These are phyloP conservation scores for Idaea aversata DNA, from an alignment of 2,888 invertebrate species.

Conservation along the genomic window DNA sequence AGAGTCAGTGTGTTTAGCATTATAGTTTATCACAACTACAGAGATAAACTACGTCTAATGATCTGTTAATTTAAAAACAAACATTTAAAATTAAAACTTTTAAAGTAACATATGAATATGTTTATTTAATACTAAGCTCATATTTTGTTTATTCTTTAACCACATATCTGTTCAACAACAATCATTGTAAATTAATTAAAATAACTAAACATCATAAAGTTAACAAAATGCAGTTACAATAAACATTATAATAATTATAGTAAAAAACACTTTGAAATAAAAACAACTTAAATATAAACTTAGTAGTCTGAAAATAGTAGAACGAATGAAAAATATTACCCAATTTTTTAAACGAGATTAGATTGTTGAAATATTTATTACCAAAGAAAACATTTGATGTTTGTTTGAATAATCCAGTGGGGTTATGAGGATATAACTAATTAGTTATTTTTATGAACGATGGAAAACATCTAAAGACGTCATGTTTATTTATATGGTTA, in stretches of 20 bases:
- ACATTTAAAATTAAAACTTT: no score
- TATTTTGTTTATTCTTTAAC: neutral
- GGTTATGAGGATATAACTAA: constrained; percentile 1
- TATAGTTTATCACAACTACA: no score
- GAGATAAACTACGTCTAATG: no score
- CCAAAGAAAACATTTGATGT: constrained; percentile 3
- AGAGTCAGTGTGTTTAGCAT: no score
- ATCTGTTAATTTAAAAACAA: no score
- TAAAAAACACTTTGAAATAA: constrained; percentile 54
- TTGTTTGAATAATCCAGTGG: constrained; percentile 6
- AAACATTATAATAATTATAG: constrained; percentile 4
- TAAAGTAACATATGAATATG: neutral
- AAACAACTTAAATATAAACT: constrained; percentile 43
- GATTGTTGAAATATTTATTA: neutral
- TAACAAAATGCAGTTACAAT: no score
- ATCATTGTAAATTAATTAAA: neutral
- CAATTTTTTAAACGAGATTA: constrained; percentile 4
- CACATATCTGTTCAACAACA: neutral
- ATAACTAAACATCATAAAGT: neutral
- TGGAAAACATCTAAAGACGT: neutral
- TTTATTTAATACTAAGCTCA: neutral
- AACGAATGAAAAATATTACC: constrained; percentile 9
- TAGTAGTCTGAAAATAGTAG: constrained; percentile 29
- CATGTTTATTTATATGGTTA: neutral
- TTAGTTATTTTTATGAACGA: constrained; percentile 1